Base-by-base conservation (phyloP, 2,888 invertebrate genomes). In the Diarsia brunnea region DNA sequence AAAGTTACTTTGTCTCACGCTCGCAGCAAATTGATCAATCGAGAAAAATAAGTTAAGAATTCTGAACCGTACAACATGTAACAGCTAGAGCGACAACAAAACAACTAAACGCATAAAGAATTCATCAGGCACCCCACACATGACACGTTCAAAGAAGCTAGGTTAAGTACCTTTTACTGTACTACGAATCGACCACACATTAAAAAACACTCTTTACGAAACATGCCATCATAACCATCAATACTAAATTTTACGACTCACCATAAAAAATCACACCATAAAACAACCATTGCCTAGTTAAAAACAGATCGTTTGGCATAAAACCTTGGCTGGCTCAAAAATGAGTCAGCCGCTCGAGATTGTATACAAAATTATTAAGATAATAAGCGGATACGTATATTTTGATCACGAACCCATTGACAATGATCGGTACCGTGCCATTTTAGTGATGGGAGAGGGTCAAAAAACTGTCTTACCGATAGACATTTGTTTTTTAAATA, bases 381-480 rank as follows among this genome's bases (percentile, higher is more conserved):
- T 96, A 96, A 96, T 96, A 96, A 96, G 95, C 94, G 93, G 96
- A 96, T 96, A 96, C 95, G 94, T 95, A 95, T 92, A 95, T 95
- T 96, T 96, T 94, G 95, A 95, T 96, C 96, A 96, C 96, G 96
- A 96, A 93, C 94, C 95, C 94, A 96, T 96, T 96, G 96, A 95
- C 96, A 96, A 95, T 96, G 96, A 96, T 96, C 96, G 95, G 95
- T 93, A 93, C 94, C 87, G 93, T 88, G 93, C 91, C 89, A 89
- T 88, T 69, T 78, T 88, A 94, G 95, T 87, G 94, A 86, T 89
- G 94, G 68, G 79, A 51, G 24, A 38, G 21, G 4, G 27, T 78
- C 69, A 73, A 78, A 76, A 38, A 65, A 38, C 11, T 51, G 21
- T 31, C 2, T 43, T 63, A 55, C 68, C 83, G 65, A 77, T 47